A percentile compares a stretch with the other conserved stretches of the same genome.
phyloP scores from a whole-genome alignment of 2,113 vertebrate genomes.

The Chaenocephalus aceratus region DNA sequence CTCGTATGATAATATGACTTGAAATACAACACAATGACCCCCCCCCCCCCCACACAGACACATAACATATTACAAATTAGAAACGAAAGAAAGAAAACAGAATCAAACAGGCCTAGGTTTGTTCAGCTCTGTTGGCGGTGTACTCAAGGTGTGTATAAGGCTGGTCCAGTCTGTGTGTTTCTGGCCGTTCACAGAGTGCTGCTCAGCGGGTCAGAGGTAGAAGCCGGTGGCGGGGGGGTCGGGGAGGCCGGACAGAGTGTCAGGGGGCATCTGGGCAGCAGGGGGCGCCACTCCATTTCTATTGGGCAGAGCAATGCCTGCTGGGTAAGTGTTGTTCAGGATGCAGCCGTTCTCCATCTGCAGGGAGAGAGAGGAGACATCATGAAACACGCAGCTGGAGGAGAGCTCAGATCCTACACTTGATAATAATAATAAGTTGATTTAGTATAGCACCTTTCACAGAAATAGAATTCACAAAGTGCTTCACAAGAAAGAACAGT shows the following conservation, averaged over 20 bases:
- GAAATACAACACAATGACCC: constrained; percentile 39
- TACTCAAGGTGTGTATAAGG: constrained; percentile 61
- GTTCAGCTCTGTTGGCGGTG: constrained; percentile 41
- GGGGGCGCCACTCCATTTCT: constrained; percentile 62
- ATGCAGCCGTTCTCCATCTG: constrained; percentile 79
- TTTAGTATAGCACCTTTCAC: too few species aligned
- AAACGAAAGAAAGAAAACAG: constrained; percentile 6
- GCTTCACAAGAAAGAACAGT: too few species aligned
- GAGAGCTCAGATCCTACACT: too few species aligned
- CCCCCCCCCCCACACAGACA: not conserved
- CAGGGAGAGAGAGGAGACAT: not conserved
- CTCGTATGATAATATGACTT: constrained; percentile 70
- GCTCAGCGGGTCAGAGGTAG: constrained; percentile 74
- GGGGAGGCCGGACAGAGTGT: constrained; percentile 58
- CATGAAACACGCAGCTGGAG: too few species aligned
- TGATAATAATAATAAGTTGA: too few species aligned
- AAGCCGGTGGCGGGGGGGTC: constrained; percentile 72
- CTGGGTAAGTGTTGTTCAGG: constrained; percentile 57
- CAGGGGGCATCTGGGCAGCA: constrained; percentile 60
- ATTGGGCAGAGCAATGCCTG: constrained; percentile 60
- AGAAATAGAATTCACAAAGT: too few species aligned
- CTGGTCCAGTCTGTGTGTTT: constrained; percentile 63
- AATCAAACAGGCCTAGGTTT: constrained; percentile 37
- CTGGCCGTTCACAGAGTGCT: constrained; percentile 3
- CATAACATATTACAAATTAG: not conserved